Percentiles rank a stretch among this genome's conserved stretches.
phyloP scores from a whole-genome alignment of 1,140 invertebrate species.

The Epicauta chinensis region DNA sequence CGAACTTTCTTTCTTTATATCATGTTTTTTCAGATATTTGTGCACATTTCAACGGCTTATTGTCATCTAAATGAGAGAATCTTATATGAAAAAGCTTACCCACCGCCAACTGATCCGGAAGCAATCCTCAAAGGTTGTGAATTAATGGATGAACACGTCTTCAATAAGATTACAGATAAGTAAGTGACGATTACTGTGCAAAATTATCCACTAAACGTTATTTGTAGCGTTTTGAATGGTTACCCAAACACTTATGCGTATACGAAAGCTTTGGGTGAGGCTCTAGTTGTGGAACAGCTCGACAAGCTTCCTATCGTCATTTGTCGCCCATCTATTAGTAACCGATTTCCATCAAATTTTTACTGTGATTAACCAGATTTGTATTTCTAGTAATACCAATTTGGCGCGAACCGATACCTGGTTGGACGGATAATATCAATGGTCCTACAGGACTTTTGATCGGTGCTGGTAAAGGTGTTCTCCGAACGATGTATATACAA shows the following conservation, averaged over 20 bases:
- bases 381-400: slow-evolving; percentile 56
- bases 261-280: slow-evolving; percentile 80
- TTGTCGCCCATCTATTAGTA: slow-evolving; percentile 80
- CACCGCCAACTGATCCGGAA: slow-evolving; percentile 62
- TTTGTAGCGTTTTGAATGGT: slow-evolving; percentile 63
- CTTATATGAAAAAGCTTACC: slow-evolving; percentile 63
- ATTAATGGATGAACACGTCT: slow-evolving; percentile 56
- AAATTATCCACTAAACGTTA: not conserved
- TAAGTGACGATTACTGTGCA: slow-evolving; percentile 20
- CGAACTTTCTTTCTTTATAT: not conserved
- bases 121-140: slow-evolving; percentile 63
- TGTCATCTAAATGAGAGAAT: slow-evolving; percentile 60
- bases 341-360: no score
- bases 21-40: slow-evolving; percentile 42
- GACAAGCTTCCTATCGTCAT: slow-evolving; percentile 72
- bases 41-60: slow-evolving; percentile 57
- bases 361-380: no score
- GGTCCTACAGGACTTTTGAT: slow-evolving; percentile 74
- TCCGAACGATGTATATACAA: slow-evolving; percentile 75
- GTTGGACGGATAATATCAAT: slow-evolving; percentile 91
- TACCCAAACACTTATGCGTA: slow-evolving; percentile 87
- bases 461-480: slow-evolving; percentile 73
- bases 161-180: slow-evolving; percentile 30
- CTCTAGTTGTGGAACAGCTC: slow-evolving; percentile 54
- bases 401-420: slow-evolving; percentile 65